Evolutionary conservation across 2,113 vertebrate genomes (phyloP), one percentile per base, ranked within the genome.

Genomic region (Nanorana parkeri): DNA sequence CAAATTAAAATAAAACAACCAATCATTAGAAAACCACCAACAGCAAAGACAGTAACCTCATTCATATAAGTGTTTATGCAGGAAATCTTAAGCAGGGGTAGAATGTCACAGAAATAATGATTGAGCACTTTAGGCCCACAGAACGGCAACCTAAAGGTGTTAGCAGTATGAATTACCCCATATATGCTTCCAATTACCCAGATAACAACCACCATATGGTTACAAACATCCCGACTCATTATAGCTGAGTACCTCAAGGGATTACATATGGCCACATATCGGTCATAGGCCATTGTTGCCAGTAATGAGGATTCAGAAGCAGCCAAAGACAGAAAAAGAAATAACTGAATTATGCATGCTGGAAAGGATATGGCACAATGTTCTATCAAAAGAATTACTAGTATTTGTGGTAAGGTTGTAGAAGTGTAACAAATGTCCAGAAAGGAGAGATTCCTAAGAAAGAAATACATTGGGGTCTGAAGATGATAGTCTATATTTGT

Each of bases 71-170:
- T 85, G 2, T 86, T 78, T 36, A 84, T 84, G 13, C 87, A 88
- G 4, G 84, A 85, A 80, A 89, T 81, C 29, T 56, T 64, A 54
- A 88, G 81, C 69, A 89, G 81, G 11, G 87, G 87, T 19, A 86
- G 85, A 63, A 88, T 86, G 23, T 88, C 86, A 83, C 88, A 88
- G 71, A 88, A 89, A 68, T 85, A 89, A 24, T 88, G 87, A 19
- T 89, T 87, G 66, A 89, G 77, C 16, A 77, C 24, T 32, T 87
- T 87, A 17, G 86, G 74, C 5, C 65, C 26, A 54, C 87, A 88
- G 65, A 87, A 88, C 26, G 83, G 84, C 20, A 89, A 82, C 24
- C 66, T 85, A 23, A 78, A 78, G 23, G 77, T 78, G 28, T 78
- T 78, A 4, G 24, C 24, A 17, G 77, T 78, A 15, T 78, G 77